Conservation (phyloP, 2,113 vertebrate species). For the Hystrix cristata region DNA sequence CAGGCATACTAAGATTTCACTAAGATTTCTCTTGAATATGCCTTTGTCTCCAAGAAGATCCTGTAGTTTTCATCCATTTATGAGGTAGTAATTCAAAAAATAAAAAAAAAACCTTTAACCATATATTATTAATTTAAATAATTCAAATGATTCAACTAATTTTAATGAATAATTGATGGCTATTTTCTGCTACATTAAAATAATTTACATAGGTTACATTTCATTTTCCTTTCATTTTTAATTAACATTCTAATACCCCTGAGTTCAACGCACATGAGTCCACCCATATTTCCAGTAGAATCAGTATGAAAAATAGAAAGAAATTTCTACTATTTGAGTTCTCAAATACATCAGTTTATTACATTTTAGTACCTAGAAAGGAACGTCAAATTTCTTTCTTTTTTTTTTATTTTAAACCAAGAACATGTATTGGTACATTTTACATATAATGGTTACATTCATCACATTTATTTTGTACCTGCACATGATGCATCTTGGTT, state of each 20-base stretch:
- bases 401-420: too few species aligned
- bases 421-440: too few species aligned
- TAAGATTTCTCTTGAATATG: not conserved
- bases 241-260: not conserved
- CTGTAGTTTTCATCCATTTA: not conserved
- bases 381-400: not conserved
- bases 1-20: not conserved
- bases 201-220: not conserved
- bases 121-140: not conserved
- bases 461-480: too few species aligned
- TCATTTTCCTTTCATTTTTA: not conserved
- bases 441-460: too few species aligned
- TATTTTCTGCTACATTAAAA: not conserved
- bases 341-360: not conserved
- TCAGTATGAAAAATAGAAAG: not conserved
- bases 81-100: conserved; percentile 13
- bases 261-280: not conserved
- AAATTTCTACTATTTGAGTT: not conserved
- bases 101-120: not conserved
- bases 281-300: not conserved
- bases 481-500: too few species aligned
- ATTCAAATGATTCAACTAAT: not conserved
- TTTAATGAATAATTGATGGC: not conserved
- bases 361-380: not conserved
- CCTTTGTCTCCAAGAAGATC: not conserved